Base-by-base conservation (phyloP, 2,113 vertebrate genomes). In the Indicator indicator region DNA sequence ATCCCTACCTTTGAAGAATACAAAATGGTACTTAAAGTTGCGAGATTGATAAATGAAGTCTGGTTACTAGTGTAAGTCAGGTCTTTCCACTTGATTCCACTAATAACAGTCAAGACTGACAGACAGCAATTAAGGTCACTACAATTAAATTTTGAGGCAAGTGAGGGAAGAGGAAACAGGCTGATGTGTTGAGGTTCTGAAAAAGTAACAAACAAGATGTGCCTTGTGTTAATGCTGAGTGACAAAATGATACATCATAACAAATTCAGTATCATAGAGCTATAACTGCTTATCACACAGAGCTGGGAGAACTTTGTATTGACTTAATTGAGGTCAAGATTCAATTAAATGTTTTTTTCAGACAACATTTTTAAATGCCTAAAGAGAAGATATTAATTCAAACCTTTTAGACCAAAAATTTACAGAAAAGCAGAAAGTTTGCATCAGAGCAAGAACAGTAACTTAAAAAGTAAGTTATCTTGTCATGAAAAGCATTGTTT, bases 301-400 rank as follows among this genome's bases (percentile, higher is more conserved):
- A 64, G 60, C 71, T 92, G 6, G 26, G 54, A 86, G 68, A 80
- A 87, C 55, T 93, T 78, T n/a, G 40, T 33, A 52, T 46, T 86
- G 60, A 81, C 38, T 83, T 92, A 92, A 91, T 4, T 83, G 87
- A 89, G 89, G 94, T 90, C 84, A 85, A 83, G 56, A 94, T 92
- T 83, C 83, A 87, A 92, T 73, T 79, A 74, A 46, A 11, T 74
- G 30, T 85, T 92, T 83, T 93, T 80, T 40, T 89, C 48, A 50
- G 88, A 90, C 89, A 94, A 55, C 33, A 82, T 50, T 93, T 83
- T 59, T 42, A 87, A 85, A 56, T 70, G 59, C 55, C 81, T 90
- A n/a, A 87, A 86, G 69, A 74, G 15, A 74, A 87, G 56, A 77
- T 33, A 78, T 74, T 56, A 91, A 94, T 59, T 91, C 72, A 90